A percentile compares a stretch with the other conserved stretches of the same genome.
Conservation (phyloP, 2,113 vertebrate species). For the Tachuris rubrigastra region DNA sequence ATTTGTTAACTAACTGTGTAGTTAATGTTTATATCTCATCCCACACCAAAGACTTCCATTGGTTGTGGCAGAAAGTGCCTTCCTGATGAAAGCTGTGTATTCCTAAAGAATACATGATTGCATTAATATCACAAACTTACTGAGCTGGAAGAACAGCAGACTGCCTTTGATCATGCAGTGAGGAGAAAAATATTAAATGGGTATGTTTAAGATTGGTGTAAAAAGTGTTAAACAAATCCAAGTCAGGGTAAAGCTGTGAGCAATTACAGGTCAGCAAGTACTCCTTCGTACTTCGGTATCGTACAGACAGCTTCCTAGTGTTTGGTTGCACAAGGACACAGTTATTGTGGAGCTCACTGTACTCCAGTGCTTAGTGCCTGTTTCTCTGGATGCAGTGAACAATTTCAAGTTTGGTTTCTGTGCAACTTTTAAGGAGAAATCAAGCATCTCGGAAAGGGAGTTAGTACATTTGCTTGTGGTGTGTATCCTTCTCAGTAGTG, state of each 20-base stretch:
- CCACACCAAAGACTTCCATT: neutral
- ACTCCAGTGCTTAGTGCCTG: rapidly evolving
- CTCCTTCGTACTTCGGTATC: neutral
- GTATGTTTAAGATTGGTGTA: neutral
- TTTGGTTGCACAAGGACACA: neutral
- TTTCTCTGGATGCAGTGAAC: neutral
- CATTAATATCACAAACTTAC: neutral
- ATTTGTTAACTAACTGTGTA: neutral
- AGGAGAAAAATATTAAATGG: neutral
- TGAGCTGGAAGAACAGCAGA: neutral
- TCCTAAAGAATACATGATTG: neutral
- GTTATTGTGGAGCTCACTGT: neutral
- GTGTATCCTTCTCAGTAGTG: neutral
- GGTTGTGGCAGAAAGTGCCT: neutral
- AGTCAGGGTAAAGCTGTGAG: neutral
- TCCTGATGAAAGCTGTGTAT: neutral
- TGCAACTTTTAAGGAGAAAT: neutral
- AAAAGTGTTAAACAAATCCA: neutral
- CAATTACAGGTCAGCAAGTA: neutral
- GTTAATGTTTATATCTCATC: neutral
- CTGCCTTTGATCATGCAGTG: neutral
- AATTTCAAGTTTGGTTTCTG: neutral
- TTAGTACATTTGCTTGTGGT: neutral
- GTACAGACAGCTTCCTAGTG: neutral
- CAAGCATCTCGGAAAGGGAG: neutral